A percentile compares a stretch with the other conserved stretches of the same genome.
Conservation (phyloP, 2,797 vertebrate genomes). For the Intellagama lesueurii region DNA sequence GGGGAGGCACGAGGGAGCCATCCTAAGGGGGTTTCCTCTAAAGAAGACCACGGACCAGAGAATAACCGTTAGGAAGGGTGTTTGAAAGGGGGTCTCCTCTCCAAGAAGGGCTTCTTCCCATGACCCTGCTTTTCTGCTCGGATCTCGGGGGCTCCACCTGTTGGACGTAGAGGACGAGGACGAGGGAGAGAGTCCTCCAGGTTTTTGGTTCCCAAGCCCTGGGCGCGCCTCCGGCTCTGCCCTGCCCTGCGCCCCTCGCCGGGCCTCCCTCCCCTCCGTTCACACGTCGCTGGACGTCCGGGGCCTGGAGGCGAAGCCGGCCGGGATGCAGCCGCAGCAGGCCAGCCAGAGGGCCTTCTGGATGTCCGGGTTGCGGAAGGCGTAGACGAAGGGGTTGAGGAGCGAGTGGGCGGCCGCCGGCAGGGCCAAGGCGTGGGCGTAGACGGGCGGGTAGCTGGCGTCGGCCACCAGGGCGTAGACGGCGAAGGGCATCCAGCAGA, state of each 20-base stretch:
- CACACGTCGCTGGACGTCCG: constrained; percentile 93
- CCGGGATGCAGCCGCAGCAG: constrained; percentile 87
- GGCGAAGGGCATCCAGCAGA: constrained; percentile 92
- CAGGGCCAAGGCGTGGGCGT: constrained; percentile 89
- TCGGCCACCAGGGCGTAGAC: constrained; percentile 91
- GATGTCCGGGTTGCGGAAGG: constrained; percentile 92
- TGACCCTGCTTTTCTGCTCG: no score
- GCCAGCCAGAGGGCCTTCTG: constrained; percentile 92
- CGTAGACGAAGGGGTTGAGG: constrained; percentile 92
- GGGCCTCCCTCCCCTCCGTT: constrained; percentile 15
- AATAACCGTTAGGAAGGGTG: no score
- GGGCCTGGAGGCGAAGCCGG: constrained; percentile 85
- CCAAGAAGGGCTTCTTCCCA: no score
- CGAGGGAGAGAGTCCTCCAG: no score
- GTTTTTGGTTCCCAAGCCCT: no score
- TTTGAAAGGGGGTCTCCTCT: no score
- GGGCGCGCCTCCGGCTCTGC: neutral
- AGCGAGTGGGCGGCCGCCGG: constrained; percentile 90
- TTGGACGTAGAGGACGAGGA: neutral
- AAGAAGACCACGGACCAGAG: no score
- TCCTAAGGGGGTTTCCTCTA: no score
- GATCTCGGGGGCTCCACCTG: no score
- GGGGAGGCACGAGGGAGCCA: no score
- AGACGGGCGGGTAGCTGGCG: constrained; percentile 86
- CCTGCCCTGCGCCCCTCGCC: neutral